Base-by-base conservation (phyloP, 2,888 invertebrate genomes). In the Spatulosminthurus flaviceps region DNA sequence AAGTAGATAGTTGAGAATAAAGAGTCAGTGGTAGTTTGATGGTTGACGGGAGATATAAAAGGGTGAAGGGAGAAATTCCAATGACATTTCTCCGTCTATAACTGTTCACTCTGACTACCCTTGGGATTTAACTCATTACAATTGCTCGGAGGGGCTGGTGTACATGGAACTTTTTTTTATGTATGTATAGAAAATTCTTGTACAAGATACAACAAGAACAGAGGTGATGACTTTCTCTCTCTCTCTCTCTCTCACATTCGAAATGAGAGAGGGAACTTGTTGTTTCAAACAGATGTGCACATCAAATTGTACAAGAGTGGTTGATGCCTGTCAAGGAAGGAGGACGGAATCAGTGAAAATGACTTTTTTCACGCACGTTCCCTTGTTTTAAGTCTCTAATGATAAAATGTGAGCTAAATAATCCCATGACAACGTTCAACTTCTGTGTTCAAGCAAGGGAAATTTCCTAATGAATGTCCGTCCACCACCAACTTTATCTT, bases 271-370 rank as follows among this genome's bases (percentile, higher is more conserved):
- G 9, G 16, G 51, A 51, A n/a, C 9, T 9, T 51, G 51, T 51
- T 51, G 51, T 13, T 64, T 24, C 11, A 64, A 64, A 24, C 64
- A 64, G 64, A 64, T 64, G 64, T 64, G 64, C 64, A 64, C 64
- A 24, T 64, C 19, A 19, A 64, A 16, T 26, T 64, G 1, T 64
- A 26, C 19, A 60, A 60, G 24, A 64, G 64, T n/a, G n/a, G n/a
- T 64, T 64, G 24, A 19, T n/a, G 9, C 51, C 2, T 51, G n/a
- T 51, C n/a, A 51, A 51, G n/a, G 9, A 5, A 51, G 51, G n/a
- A 19, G 51, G n/a, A n/a, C n/a, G 16, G 51, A 51, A n/a, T 64
- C 11, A 64, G 19, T 64, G 11, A 16, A 64, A 22, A 64, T 64
- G 51, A 51, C 16, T 51, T 51, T 51, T 51, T 51, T n/a, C 51